phyloP scores from a whole-genome alignment of 2,797 vertebrate species.

The Cirrhinus molitorella region DNA sequence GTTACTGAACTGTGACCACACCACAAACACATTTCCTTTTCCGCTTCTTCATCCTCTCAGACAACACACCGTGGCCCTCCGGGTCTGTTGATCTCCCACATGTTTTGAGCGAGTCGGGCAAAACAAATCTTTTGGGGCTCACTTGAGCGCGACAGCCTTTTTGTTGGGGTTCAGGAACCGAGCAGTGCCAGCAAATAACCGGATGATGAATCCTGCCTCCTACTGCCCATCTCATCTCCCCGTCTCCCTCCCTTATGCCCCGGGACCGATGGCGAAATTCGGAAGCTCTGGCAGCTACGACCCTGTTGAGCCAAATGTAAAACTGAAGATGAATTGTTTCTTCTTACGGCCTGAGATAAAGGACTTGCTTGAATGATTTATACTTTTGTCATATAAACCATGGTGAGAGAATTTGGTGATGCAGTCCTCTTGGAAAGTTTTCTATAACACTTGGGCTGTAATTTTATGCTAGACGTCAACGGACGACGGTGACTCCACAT shows the following conservation, averaged over 20 bases:
- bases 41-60: slow-evolving; percentile 47
- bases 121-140: slow-evolving; percentile 59
- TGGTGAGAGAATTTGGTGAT: slow-evolving; percentile 15
- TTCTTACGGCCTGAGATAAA: slow-evolving; percentile 17
- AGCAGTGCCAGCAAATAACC: slow-evolving; percentile 44
- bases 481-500: slow-evolving; percentile 8
- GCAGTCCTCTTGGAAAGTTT: slow-evolving; percentile 21
- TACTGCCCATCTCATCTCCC: slow-evolving; percentile 35
- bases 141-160: slow-evolving; percentile 58
- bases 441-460: not conserved
- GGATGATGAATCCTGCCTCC: slow-evolving; percentile 43
- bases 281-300: slow-evolving; percentile 31
- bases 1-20: slow-evolving; percentile 60
- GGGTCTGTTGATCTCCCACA: slow-evolving; percentile 43
- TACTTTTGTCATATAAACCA: slow-evolving; percentile 29
- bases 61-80: slow-evolving; percentile 47
- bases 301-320: slow-evolving; percentile 36
- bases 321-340: slow-evolving; percentile 43
- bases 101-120: slow-evolving; percentile 51
- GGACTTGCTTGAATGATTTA: slow-evolving; percentile 35
- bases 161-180: slow-evolving; percentile 55
- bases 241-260: slow-evolving; percentile 15
- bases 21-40: slow-evolving; percentile 57
- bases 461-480: not conserved
- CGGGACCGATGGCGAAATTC: slow-evolving; percentile 18